These are phyloP conservation scores for Rhodophaea formosa DNA, from an alignment of 2,888 invertebrate species.

Conservation along the genomic window DNA sequence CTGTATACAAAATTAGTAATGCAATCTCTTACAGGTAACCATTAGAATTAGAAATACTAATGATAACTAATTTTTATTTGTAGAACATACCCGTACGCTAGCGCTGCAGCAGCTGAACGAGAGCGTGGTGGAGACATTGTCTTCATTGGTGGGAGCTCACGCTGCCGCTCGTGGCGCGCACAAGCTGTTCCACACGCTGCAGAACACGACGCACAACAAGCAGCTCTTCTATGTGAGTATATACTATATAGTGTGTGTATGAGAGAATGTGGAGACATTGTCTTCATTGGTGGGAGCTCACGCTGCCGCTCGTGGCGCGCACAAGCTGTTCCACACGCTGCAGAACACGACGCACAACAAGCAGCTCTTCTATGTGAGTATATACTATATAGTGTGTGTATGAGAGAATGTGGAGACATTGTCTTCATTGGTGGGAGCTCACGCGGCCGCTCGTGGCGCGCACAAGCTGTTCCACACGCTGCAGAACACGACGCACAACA, in stretches of 20 bases:
- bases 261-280: constrained; percentile 89
- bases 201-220: constrained; percentile 92
- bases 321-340: constrained; percentile 92
- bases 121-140: constrained; percentile 89
- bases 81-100: constrained; percentile 84
- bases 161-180: constrained; percentile 91
- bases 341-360: constrained; percentile 94
- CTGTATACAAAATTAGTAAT: too few relatives aligned
- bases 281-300: constrained; percentile 92
- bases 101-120: constrained; percentile 86
- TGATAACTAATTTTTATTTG: too few relatives aligned
- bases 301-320: constrained; percentile 90
- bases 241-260: constrained; percentile 73
- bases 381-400: constrained; percentile 76
- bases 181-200: constrained; percentile 92
- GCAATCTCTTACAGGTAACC: too few relatives aligned
- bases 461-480: constrained; percentile 92
- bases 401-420: constrained; percentile 89
- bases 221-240: constrained; percentile 93
- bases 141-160: constrained; percentile 91
- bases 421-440: constrained; percentile 91
- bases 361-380: constrained; percentile 93
- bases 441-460: constrained; percentile 91
- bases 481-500: constrained; percentile 92
- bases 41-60: too few relatives aligned